Percentiles rank a stretch among this genome's conserved stretches.
Evolutionary conservation across 2,797 vertebrate species (phyloP).

Genomic region (Vultur gryphus): DNA sequence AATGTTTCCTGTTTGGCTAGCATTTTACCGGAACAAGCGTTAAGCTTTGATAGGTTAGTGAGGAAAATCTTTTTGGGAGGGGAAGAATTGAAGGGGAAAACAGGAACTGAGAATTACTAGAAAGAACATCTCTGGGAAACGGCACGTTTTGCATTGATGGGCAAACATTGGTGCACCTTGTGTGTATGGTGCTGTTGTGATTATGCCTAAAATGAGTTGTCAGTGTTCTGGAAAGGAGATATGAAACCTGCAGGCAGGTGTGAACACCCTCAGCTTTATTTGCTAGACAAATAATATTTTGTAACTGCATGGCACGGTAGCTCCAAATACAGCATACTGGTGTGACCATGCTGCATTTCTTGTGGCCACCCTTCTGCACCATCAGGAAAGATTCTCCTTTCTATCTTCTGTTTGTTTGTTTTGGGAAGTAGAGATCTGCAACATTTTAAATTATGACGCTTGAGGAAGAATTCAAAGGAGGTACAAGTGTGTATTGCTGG

Average conservation of each 20-base stretch:
- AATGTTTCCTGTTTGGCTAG: background rate
- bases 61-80: background rate
- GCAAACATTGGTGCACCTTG: fast-evolving
- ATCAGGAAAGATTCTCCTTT: background rate
- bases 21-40: background rate
- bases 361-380: background rate
- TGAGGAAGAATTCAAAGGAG: background rate
- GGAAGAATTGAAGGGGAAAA: background rate
- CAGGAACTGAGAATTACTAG: background rate
- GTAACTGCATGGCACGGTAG: background rate
- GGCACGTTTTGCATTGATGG: background rate
- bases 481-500: background rate
- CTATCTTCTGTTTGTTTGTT: background rate
- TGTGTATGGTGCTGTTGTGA: background rate
- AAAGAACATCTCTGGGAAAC: background rate
- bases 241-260: background rate
- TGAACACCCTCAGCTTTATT: background rate
- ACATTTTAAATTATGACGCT: background rate
- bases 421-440: background rate
- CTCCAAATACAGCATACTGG: background rate
- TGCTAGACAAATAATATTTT: background rate
- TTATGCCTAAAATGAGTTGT: background rate
- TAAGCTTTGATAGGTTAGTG: background rate
- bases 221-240: background rate
- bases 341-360: background rate